Evolutionary conservation across 2,797 vertebrate genomes (phyloP), one percentile per base, ranked within the genome.

Genomic region (Danio kyathit): DNA sequence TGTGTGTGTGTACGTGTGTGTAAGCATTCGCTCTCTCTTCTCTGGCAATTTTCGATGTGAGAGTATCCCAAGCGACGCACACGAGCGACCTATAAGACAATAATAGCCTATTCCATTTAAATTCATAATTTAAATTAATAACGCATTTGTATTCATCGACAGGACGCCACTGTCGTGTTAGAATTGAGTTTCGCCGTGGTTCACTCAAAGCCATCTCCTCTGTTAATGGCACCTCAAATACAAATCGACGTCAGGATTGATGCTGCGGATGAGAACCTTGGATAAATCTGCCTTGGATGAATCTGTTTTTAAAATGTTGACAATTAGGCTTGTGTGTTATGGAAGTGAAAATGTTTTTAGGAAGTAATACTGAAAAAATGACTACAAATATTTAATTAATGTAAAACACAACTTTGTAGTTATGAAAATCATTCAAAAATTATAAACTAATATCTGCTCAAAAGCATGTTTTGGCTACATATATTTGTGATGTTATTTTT

Each of bases 71-170:
- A 76, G 83, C 73, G 82, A 74, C 69, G 64, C 82, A 85, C 78
- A 76, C 67, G 43, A 71, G 69, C 83, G 46, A 86, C 85, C 82
- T 81, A 83, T 84, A 85, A 85, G 77, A 86, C 84, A 85, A 85
- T 87, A 87, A 86, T 87, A 87, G 86, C 80, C 83, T 86, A 86
- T 86, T 85, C 76, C 82, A 84, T 88, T 86, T 84, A 84, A 85
- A 79, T 84, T 83, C 81, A 86, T 84, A 66, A 85, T 86, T 85
- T 80, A 88, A 85, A 86, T 86, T 84, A 88, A 84, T 85, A 85
- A 83, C 65, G 60, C 82, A 86, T 86, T 85, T 86, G 83, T 82
- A 86, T 86, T 87, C 86, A 87, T 79, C 66, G 75, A 79, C 84
- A 86, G 80, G 77, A 80, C 41, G 51, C 70, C 82, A 76, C 74